Base-by-base conservation (phyloP, 2,888 invertebrate species). In the Melanargia galathea region DNA sequence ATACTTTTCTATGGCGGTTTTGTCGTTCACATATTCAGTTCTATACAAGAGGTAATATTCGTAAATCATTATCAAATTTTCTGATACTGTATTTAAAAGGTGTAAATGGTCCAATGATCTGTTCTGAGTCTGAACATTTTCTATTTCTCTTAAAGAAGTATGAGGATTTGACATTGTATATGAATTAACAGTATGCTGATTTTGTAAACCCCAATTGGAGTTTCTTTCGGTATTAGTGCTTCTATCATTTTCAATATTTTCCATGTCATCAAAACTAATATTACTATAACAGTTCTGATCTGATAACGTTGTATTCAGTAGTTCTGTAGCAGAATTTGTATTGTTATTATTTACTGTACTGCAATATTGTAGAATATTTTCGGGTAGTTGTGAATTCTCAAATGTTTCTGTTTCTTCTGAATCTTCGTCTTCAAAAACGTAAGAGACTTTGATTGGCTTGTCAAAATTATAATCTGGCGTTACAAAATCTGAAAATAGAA, bases 41-140 rank as follows among this genome's bases (percentile, higher is more conserved):
- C n/a, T 26, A 26, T 13, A 26, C 10, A 22, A n/a, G 24, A 40
- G 51, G 40, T 46, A 51, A 38, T 8, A 59, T 51, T 64, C 59
- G n/a, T 56, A 40, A 35, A 66, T 24, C 22, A 35, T 8, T 49
- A 66, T 55, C 18, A 66, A 66, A 79, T 18, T 68, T 35, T 54
- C 64, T 57, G 61, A 60, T 45, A 67, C 58, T 45, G 43, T 43
- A 56, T 64, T 59, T 61, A 66, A 48, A 49, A 51, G 38, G 7
- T 38, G 16, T 58, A 54, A 24, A 18, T 33, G 6, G 35, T 46
- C 18, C 13, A 11, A 11, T 7, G 13, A n/a, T n/a, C n/a, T n/a
- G n/a, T n/a, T 20, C 35, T 0, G 1, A 52, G 11, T 35, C 4
- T 4, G 18, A 8, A 10, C 4, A 3, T 13, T 35, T 11, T 20